Base-by-base conservation (phyloP, 30 jellyfish, hydroid and myxozoan species). In the Turritopsis dohrnii region DNA sequence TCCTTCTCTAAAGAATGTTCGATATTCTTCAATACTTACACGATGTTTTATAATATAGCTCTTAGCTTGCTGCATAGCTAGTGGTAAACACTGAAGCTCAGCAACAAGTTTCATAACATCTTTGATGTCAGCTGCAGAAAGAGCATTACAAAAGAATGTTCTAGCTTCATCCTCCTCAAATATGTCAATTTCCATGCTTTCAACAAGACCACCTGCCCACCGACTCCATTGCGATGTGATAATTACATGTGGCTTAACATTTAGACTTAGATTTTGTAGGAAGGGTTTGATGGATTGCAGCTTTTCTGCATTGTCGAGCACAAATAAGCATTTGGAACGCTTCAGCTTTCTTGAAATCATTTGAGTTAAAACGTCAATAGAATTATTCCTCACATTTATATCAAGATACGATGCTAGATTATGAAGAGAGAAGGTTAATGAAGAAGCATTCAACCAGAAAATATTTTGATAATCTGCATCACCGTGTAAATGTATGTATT, bases 11-110 rank as follows among this genome's bases (percentile, higher is more conserved):
- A 87, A 80, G 19, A 88, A 88, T 21, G 54, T 41, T 13, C 79
- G 71, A 77, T 87, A 87, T 60, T 73, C 83, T 18, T 52, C 72
- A 1, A 81, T 31, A 9, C 17, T 8, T 21, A 22, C 23, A 26
- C 53, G 76, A 66, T 16, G 75, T 74, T 81, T 87, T 73, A 53
- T 80, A 19, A 87, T 81, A 54, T 87, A 87, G 21, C 86, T 79
- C 7, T 71, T 53, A 53, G 95, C 95, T 66, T 87, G 95, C 52
- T 87, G 95, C 75, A 87, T 41, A 18, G 95, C 95, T 1, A 87
- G 79, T 0, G 95, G 95, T 19, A 87, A 81, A 75, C 89, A 74
- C 16, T 87, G 95, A 81, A 87, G 81, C 60, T 28, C 79, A 3
- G 22, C 66, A 19, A 84, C 86, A 29, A 87, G 83, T 27, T 80